These are phyloP conservation scores for Homarus gammarus DNA, from an alignment of 2,888 invertebrate species.

Conservation along the genomic window DNA sequence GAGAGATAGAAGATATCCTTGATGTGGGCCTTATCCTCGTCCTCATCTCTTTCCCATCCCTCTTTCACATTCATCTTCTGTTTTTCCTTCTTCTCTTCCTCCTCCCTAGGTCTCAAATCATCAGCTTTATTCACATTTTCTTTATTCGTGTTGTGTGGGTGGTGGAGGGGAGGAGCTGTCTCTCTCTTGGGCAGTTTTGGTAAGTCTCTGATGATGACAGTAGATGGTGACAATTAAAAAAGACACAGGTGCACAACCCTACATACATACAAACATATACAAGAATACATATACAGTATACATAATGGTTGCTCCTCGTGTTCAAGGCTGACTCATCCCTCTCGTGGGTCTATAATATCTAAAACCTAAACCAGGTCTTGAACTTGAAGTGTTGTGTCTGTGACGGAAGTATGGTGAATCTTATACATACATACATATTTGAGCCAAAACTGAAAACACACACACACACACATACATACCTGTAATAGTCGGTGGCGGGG, in stretches of 20 bases:
- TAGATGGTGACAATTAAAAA: neutral
- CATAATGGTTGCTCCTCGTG: neutral
- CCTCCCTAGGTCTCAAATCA: neutral
- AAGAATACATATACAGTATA: neutral
- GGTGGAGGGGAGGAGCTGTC: neutral
- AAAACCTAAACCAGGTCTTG: too few species aligned
- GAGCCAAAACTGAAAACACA: neutral
- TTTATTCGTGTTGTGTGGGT: neutral
- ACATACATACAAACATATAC: neutral
- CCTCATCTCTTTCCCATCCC: neutral
- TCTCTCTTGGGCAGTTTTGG: neutral
- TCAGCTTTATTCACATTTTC: neutral
- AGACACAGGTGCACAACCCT: neutral
- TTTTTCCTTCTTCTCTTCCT: neutral
- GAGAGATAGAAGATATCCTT: neutral
- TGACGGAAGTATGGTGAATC: neutral
- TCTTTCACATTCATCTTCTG: neutral
- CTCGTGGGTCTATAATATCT: too few species aligned
- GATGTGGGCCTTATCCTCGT: neutral
- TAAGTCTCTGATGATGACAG: neutral
- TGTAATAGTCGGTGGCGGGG: conserved; percentile 14
- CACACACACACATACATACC: neutral
- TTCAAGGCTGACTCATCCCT: too few species aligned
- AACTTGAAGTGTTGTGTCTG: neutral
- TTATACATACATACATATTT: neutral